Base-by-base conservation (phyloP, 1,140 invertebrate species). In the Dendrolimus punctatus region DNA sequence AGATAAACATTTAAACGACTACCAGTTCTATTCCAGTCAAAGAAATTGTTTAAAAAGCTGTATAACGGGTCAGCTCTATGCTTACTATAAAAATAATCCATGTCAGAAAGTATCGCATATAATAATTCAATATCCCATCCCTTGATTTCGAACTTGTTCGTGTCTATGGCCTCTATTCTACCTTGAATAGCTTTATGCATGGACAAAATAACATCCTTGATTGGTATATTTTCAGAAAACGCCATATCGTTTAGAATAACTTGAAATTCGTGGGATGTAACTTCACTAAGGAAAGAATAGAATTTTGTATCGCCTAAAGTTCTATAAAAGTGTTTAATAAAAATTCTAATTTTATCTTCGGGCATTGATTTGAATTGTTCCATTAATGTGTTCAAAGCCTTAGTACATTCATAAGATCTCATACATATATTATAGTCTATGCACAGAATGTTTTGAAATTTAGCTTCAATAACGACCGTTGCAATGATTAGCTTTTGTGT, bases 161-260 rank as follows among this genome's bases (percentile, higher is more conserved):
- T 49, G 45, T 63, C 49, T 37, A 71, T 43, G 4, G 54, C 53
- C 8, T 68, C 55, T 5, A 75, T 2, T 49, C 77, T 66, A 8
- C 46, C 54, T 46, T 64, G 57, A 9, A 78, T 60, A 43, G 66
- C 55, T 48, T 70, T 68, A 37, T 73, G 58, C 4, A 79, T 54
- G 2, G 64, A 55, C 9, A 40, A 51, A 6, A 83, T 49, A 8
- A 79, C 56, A 48, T 71, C 58, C 49, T 73, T 76, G 2, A 65
- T 59, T 4, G 68, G 58, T 5, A 72, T 62, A 40, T 64, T 62
- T 23, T 62, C 66, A 0, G 72, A 64, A 51, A 68, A 71, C 5
- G 64, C 57, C 70, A 83, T 73, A 41, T 79, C 74, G 43, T 74
- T 73, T 39, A 83, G 57, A 53, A 80, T 69, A 0, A 71, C 41